Evolutionary conservation across 1,140 invertebrate species (phyloP).

Genomic region (Drusus annulatus): DNA sequence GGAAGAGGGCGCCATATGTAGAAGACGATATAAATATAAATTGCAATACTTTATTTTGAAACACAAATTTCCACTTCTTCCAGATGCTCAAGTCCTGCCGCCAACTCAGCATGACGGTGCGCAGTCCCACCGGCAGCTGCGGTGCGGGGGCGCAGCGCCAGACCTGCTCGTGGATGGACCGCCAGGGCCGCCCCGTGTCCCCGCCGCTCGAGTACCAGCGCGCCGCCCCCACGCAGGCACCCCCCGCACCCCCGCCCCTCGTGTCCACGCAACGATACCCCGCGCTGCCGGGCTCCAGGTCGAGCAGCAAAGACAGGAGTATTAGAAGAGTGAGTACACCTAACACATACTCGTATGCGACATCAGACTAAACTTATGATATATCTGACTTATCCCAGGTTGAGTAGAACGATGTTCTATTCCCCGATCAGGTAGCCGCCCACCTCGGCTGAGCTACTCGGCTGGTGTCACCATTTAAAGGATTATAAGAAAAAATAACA

Average conservation of each 20-base stretch:
- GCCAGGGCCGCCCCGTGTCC: constrained; percentile 88
- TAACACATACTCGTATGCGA: no score
- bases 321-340: constrained; percentile 71
- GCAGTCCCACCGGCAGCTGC: constrained; percentile 74
- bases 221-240: constrained; percentile 63
- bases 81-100: constrained; percentile 91
- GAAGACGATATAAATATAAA: no score
- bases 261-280: constrained; percentile 63
- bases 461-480: no score
- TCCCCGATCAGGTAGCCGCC: no score
- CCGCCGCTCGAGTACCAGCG: constrained; percentile 79
- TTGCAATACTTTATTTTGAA: no score
- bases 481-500: no score
- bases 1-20: no score
- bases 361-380: no score
- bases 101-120: constrained; percentile 89
- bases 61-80: neutral
- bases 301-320: constrained; percentile 74
- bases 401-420: no score
- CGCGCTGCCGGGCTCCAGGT: constrained; percentile 63
- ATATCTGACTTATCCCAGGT: no score
- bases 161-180: constrained; percentile 93
- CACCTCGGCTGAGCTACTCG: no score
- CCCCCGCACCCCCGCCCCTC: constrained; percentile 63
- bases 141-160: constrained; percentile 73